Conservation (phyloP, 2,888 invertebrate genomes). For the Scaptomyza parva region DNA sequence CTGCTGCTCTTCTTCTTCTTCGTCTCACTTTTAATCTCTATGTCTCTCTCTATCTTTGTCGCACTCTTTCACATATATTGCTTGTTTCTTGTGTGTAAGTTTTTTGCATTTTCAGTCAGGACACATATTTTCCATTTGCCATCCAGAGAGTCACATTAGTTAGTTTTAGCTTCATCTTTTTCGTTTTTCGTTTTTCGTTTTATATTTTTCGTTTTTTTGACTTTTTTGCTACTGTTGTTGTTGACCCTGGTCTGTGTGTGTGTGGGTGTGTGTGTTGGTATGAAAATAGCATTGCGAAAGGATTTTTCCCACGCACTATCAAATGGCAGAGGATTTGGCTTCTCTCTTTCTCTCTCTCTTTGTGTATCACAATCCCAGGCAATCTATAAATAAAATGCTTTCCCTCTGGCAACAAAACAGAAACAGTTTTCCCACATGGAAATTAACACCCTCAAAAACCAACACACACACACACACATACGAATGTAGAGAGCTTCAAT, state of each 20-base stretch:
- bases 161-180: constrained; percentile 22
- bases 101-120: constrained; percentile 1
- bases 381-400: constrained; percentile 70
- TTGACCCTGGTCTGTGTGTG: background rate
- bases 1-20: constrained; percentile 6
- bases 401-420: constrained; percentile 5
- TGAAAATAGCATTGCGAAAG: constrained; percentile 39
- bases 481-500: constrained; percentile 21
- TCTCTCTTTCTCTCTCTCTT: too few relatives aligned
- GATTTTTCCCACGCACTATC: constrained; percentile 13
- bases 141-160: constrained; percentile 41
- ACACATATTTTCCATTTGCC: constrained; percentile 35
- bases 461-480: constrained; percentile 3
- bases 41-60: background rate
- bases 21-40: background rate
- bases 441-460: constrained; percentile 8
- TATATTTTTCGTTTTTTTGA: background rate
- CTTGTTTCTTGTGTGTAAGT: background rate
- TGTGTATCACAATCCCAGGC: constrained; percentile 42
- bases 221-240: background rate
- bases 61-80: background rate
- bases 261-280: constrained; percentile 14
- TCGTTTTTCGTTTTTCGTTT: constrained; percentile 1
- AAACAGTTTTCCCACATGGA: constrained; percentile 10
- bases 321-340: constrained; percentile 1